A percentile compares a stretch with the other conserved stretches of the same genome.
These are phyloP conservation scores for Pachydiplax longipennis DNA, from an alignment of 2,888 invertebrate species.

Conservation along the genomic window DNA sequence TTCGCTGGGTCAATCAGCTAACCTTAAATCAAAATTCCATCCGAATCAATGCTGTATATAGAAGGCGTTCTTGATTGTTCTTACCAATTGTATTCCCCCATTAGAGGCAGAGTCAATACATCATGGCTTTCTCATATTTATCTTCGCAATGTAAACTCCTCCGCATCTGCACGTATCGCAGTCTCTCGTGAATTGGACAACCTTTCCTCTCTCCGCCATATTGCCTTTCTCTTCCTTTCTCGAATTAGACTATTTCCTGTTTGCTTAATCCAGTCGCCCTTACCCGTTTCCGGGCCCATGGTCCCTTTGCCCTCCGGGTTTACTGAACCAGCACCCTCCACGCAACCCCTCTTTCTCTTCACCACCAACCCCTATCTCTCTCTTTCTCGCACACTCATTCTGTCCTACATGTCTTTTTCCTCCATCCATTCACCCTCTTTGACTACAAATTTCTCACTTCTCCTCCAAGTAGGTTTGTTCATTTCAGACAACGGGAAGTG, in stretches of 20 bases:
- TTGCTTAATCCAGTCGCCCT: constrained; percentile 24
- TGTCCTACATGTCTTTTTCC: neutral
- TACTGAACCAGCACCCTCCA: neutral
- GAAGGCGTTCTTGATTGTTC: too few relatives aligned
- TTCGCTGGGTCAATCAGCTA: too few relatives aligned
- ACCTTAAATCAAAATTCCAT: too few relatives aligned
- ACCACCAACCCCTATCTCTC: neutral
- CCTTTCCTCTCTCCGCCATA: neutral
- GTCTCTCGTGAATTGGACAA: neutral
- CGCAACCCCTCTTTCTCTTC: neutral
- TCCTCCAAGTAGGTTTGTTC: neutral
- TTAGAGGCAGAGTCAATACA: too few relatives aligned
- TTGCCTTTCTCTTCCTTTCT: neutral
- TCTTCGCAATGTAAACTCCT: too few relatives aligned
- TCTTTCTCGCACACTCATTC: neutral
- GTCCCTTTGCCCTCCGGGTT: neutral
- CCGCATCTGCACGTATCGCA: neutral
- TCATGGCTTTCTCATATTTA: too few relatives aligned
- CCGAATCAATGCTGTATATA: too few relatives aligned
- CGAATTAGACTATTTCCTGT: constrained; percentile 9
- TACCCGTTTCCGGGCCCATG: constrained; percentile 33
- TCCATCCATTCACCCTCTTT: neutral
- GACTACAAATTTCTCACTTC: neutral
- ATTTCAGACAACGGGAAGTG: neutral
- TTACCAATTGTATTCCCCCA: too few relatives aligned